Conservation (phyloP, 1,140 invertebrate genomes). For the Patella vulgata region DNA sequence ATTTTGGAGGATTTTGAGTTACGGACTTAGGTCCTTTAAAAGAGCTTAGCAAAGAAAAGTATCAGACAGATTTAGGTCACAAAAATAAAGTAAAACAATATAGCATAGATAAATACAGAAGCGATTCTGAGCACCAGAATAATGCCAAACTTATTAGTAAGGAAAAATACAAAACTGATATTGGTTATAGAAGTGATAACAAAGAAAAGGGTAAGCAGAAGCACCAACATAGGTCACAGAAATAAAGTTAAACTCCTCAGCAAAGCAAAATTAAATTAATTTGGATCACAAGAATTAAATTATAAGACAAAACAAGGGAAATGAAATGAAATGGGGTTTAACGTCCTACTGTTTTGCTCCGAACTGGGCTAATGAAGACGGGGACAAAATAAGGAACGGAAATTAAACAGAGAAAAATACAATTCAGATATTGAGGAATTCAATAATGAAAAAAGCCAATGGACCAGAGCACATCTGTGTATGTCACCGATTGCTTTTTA, state of each 20-base stretch:
- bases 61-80: conserved; percentile 10
- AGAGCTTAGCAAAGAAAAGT: conserved; percentile 1
- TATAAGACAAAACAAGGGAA: background rate
- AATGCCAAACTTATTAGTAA: background rate
- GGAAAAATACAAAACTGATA: conserved; percentile 9
- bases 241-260: background rate
- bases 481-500: too few species aligned
- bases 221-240: background rate
- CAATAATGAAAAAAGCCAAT: background rate
- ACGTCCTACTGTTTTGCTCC: too few species aligned
- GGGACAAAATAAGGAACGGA: background rate
- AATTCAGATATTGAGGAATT: conserved; percentile 9
- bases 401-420: conserved; percentile 15
- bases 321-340: too few species aligned
- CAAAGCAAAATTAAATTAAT: background rate
- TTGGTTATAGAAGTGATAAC: conserved; percentile 1
- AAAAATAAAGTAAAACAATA: conserved; percentile 7
- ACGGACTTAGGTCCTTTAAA: background rate
- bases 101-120: conserved; percentile 7
- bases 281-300: conserved; percentile 1
- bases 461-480: too few species aligned
- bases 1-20: too few species aligned
- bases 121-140: background rate
- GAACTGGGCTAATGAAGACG: too few species aligned
- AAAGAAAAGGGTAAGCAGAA: background rate